These are phyloP conservation scores for Galleria mellonella DNA, from an alignment of 1,140 invertebrate genomes.

Conservation along the genomic window DNA sequence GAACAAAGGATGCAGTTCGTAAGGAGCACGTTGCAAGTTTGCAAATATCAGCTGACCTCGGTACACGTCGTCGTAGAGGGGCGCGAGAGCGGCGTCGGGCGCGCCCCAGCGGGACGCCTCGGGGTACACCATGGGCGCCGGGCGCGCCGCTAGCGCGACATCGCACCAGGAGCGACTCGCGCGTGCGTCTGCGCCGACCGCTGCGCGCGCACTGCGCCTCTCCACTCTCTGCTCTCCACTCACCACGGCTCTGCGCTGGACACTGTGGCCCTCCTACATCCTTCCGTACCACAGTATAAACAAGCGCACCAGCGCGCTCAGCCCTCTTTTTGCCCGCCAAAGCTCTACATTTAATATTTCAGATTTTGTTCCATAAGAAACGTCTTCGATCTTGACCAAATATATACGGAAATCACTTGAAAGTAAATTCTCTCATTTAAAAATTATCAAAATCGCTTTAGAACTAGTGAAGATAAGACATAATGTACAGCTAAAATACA, in stretches of 20 bases:
- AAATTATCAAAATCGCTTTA: no score
- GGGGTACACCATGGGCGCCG: conserved; percentile 56
- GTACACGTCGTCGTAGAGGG: conserved; percentile 71
- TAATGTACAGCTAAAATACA: no score
- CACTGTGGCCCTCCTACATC: no score
- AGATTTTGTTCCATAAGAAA: no score
- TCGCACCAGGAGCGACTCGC: conserved; percentile 21
- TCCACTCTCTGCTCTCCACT: conserved; percentile 8
- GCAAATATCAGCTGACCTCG: conserved; percentile 60
- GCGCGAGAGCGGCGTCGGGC: conserved; percentile 61
- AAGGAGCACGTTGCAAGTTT: conserved; percentile 24
- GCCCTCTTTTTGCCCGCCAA: no score
- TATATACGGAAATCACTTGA: no score
- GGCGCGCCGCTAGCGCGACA: conserved; percentile 37
- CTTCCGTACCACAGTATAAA: no score
- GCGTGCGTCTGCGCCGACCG: conserved; percentile 56
- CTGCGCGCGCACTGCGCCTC: conserved; percentile 49
- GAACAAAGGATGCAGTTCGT: background rate
- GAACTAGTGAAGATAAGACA: no score
- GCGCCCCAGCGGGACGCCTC: conserved; percentile 65
- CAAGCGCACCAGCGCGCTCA: no score
- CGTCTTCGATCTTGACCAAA: no score
- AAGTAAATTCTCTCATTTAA: no score
- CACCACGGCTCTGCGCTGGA: background rate
- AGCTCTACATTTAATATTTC: no score